A percentile compares a stretch with the other conserved stretches of the same genome.
Evolutionary conservation across 2,113 vertebrate species (phyloP).

Genomic region (Pterophyllum scalare): DNA sequence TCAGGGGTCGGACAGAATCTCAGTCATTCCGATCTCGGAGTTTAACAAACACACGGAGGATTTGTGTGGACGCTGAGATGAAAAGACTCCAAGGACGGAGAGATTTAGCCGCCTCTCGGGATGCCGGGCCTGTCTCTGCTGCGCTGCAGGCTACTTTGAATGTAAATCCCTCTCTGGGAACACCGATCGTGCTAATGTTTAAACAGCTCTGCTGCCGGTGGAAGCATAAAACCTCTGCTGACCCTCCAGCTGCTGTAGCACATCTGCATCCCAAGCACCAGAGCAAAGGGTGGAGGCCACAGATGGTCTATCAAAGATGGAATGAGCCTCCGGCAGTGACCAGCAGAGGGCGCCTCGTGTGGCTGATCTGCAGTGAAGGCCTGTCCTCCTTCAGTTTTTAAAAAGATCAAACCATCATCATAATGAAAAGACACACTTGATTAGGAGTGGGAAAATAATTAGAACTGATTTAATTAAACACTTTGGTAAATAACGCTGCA

Average conservation of each 20-base stretch:
- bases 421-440: too few relatives aligned
- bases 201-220: neutral
- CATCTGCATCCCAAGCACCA: neutral
- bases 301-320: neutral
- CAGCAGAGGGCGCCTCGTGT: neutral
- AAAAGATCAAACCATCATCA: too few relatives aligned
- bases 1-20: neutral
- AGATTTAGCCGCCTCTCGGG: rapidly evolving
- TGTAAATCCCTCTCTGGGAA: neutral
- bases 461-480: too few relatives aligned
- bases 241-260: neutral
- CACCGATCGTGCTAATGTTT: neutral
- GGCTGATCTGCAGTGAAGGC: rapidly evolving
- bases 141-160: neutral
- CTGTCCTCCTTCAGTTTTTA: neutral
- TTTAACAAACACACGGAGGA: neutral
- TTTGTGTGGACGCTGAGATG: neutral
- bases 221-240: neutral
- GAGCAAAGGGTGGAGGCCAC: neutral
- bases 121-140: neutral
- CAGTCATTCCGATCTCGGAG: neutral
- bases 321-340: neutral
- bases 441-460: too few relatives aligned
- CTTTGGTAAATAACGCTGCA: too few relatives aligned
- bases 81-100: neutral